phyloP scores from a whole-genome alignment of 2,888 invertebrate genomes.

The Drosophila falleni region DNA sequence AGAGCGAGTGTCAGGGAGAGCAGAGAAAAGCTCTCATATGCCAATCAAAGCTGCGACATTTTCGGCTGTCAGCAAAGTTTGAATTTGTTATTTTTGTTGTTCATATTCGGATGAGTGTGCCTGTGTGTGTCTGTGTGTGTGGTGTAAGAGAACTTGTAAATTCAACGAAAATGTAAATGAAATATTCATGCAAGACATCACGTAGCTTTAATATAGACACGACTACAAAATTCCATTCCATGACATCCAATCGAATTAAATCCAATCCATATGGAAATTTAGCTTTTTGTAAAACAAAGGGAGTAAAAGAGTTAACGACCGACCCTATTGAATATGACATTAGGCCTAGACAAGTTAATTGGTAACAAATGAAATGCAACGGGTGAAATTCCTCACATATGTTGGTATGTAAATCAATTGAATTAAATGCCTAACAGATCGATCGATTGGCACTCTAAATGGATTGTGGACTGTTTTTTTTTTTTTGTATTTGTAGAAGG shows the following conservation, averaged over 20 bases:
- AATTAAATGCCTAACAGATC: constrained; percentile 16
- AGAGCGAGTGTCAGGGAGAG: constrained; percentile 1
- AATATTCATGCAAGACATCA: constrained; percentile 77
- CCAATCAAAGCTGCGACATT: constrained; percentile 45
- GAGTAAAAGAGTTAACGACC: constrained; percentile 55
- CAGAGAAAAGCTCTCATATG: constrained; percentile 34
- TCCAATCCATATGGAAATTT: constrained; percentile 21
- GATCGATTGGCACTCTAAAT: constrained; percentile 13
- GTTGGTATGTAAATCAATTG: constrained; percentile 25
- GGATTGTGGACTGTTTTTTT: background rate
- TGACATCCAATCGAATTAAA: constrained; percentile 28
- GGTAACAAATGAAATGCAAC: constrained; percentile 49
- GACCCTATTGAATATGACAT: constrained; percentile 50
- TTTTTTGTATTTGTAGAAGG: background rate
- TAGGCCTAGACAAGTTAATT: constrained; percentile 51
- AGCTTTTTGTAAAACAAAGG: constrained; percentile 32
- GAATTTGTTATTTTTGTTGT: constrained; percentile 48
- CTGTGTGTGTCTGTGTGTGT: constrained; percentile 3
- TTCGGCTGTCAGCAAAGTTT: constrained; percentile 42
- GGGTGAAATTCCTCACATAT: constrained; percentile 22
- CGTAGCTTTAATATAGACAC: constrained; percentile 64
- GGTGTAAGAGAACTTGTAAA: constrained; percentile 45
- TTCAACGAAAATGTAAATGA: constrained; percentile 62
- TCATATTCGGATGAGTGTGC: constrained; percentile 11
- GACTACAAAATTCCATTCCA: constrained; percentile 53